Conservation (phyloP, 2,113 vertebrate species). For the Centropristis striata region DNA sequence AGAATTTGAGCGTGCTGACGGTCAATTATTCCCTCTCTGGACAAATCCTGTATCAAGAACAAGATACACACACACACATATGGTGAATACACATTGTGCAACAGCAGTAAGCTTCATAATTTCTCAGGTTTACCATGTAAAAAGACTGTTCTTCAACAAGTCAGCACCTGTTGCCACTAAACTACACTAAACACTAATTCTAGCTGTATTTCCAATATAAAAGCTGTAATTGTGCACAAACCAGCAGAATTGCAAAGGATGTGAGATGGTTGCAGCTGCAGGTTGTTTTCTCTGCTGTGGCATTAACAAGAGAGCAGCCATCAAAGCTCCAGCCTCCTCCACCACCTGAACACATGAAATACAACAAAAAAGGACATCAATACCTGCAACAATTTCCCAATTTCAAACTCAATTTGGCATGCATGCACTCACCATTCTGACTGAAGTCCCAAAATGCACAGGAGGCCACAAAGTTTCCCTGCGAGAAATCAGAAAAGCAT, state of each 20-base stretch:
- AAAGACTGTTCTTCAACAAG: not conserved
- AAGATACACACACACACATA: conserved; percentile 9
- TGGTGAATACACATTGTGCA: not conserved
- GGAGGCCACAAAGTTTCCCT: conserved; percentile 84
- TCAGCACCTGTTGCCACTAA: not conserved
- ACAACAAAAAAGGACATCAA: not conserved
- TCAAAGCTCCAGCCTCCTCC: conserved; percentile 89
- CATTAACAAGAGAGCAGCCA: conserved; percentile 88
- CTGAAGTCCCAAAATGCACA: conserved; percentile 93
- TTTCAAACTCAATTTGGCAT: not conserved
- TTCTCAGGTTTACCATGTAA: not conserved
- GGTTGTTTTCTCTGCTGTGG: conserved; percentile 84
- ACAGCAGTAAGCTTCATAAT: not conserved
- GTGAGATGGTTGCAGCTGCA: conserved; percentile 96
- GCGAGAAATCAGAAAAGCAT: not conserved
- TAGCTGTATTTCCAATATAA: not conserved
- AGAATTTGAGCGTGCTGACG: conserved; percentile 85
- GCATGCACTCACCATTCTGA: conserved; percentile 88
- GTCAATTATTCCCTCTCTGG: conserved; percentile 77
- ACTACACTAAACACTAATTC: no score
- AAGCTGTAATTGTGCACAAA: conserved; percentile 54
- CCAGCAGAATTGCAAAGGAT: conserved; percentile 94
- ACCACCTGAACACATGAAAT: conserved; percentile 80
- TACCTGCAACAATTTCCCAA: not conserved
- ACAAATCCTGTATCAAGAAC: conserved; percentile 87